Conservation (phyloP, 2,888 invertebrate genomes). For the Syrista parreyssii region DNA sequence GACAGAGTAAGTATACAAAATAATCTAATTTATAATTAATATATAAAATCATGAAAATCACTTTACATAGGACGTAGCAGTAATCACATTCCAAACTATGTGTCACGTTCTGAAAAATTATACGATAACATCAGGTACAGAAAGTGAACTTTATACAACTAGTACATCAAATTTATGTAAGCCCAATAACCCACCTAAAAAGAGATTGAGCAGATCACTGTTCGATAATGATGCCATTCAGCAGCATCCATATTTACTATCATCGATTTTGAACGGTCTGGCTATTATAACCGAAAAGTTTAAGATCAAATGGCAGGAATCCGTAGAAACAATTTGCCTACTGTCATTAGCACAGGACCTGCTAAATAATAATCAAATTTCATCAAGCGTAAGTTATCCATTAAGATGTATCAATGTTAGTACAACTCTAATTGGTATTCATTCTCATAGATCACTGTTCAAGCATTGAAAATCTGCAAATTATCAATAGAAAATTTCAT, state of each 20-base stretch:
- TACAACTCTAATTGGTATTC: conserved; percentile 29
- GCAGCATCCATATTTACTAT: conserved; percentile 69
- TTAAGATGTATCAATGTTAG: background rate
- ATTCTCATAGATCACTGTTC: conserved; percentile 73
- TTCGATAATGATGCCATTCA: conserved; percentile 64
- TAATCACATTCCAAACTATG: conserved; percentile 59
- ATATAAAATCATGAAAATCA: background rate
- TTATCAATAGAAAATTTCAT: conserved; percentile 80
- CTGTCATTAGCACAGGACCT: conserved; percentile 62
- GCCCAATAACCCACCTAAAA: conserved; percentile 29
- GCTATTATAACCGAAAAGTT: conserved; percentile 75
- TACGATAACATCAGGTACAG: conserved; percentile 27
- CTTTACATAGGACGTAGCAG: conserved; percentile 54
- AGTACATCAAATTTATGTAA: conserved; percentile 16
- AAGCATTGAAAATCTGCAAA: conserved; percentile 77
- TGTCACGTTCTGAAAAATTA: conserved; percentile 59
- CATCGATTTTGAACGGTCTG: conserved; percentile 76
- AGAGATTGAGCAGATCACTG: conserved; percentile 37
- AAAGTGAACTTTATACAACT: conserved; percentile 12
- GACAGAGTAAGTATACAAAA: conserved; percentile 41
- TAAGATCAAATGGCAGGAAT: conserved; percentile 82
- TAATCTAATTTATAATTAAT: background rate
- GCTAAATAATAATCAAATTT: background rate
- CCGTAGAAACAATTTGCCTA: conserved; percentile 79
- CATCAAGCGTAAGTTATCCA: background rate